Evolutionary conservation across 2,888 invertebrate species (phyloP).

Genomic region (Pachycephus smyrnensis): DNA sequence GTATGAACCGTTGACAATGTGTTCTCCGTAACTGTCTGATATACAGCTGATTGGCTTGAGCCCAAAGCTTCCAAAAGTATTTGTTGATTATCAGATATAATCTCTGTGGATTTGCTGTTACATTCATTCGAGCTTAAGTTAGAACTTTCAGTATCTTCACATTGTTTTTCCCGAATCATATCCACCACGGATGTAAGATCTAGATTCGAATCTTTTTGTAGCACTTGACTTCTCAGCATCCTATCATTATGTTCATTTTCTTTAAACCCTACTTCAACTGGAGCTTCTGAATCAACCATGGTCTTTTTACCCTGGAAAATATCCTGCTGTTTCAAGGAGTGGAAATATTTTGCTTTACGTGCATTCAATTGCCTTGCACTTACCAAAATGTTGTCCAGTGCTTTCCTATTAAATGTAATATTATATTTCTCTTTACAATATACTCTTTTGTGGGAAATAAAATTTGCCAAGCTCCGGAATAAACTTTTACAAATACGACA

Average conservation of each 20-base stretch:
- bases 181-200: conserved; percentile 47
- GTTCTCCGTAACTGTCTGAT: conserved; percentile 71
- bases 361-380: conserved; percentile 44
- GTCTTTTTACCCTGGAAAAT: background rate
- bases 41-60: conserved; percentile 73
- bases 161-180: conserved; percentile 42
- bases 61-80: conserved; percentile 70
- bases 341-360: background rate
- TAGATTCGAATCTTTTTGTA: conserved; percentile 36
- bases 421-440: conserved; percentile 78
- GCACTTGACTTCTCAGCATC: conserved; percentile 41
- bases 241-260: conserved; percentile 31
- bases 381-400: conserved; percentile 65
- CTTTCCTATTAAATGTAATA: conserved; percentile 57
- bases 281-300: background rate
- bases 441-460: conserved; percentile 88
- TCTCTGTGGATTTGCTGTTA: background rate
- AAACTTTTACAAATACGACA: conserved; percentile 89
- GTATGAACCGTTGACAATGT: conserved; percentile 60
- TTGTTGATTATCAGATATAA: conserved; percentile 27
- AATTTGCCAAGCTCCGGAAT: conserved; percentile 88
- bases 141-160: conserved; percentile 18
- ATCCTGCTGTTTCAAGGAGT: background rate
- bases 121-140: background rate
- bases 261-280: background rate